Percentiles rank a stretch among this genome's conserved stretches.
phyloP scores from a whole-genome alignment of 2,888 invertebrate genomes.

The Tridacna crocea region DNA sequence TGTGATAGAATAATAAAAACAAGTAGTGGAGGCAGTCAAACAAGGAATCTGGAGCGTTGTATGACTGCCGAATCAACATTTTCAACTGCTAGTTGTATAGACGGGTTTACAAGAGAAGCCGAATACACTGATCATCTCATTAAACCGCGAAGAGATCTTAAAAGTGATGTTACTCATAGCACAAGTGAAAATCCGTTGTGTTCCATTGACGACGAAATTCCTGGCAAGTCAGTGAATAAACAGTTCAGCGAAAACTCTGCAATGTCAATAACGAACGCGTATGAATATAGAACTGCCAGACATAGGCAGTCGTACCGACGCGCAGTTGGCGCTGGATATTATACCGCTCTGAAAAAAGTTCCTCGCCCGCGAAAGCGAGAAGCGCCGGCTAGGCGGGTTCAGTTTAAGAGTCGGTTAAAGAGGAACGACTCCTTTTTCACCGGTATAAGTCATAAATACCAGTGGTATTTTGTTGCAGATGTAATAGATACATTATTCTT shows the following conservation, averaged over 20 bases:
- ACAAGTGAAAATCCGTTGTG: slow-evolving; percentile 31
- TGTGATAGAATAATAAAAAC: slow-evolving; percentile 7
- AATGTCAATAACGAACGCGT: neutral
- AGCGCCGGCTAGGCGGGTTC: neutral
- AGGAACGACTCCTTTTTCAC: slow-evolving; percentile 25
- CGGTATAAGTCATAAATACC: slow-evolving; percentile 62
- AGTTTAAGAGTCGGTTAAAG: slow-evolving; percentile 6
- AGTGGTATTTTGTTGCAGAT: slow-evolving; percentile 80
- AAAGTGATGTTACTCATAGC: neutral
- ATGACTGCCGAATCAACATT: slow-evolving; percentile 46
- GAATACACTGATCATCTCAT: slow-evolving; percentile 33
- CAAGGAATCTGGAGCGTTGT: slow-evolving; percentile 17
- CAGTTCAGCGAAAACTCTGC: neutral
- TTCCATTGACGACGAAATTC: slow-evolving; percentile 30
- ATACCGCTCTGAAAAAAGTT: slow-evolving; percentile 25
- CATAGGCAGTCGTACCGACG: slow-evolving; percentile 55
- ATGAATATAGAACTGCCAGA: slow-evolving; percentile 19
- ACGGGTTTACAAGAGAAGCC: neutral
- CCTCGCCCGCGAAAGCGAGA: neutral
- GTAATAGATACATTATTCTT: slow-evolving; percentile 78
- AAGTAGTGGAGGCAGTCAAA: neutral
- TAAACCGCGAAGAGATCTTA: neutral
- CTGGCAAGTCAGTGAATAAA: neutral
- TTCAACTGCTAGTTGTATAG: slow-evolving; percentile 8
- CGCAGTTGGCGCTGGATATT: slow-evolving; percentile 39